Evolutionary conservation across 2,113 vertebrate genomes (phyloP).

Genomic region (Alaudala cheleensis): DNA sequence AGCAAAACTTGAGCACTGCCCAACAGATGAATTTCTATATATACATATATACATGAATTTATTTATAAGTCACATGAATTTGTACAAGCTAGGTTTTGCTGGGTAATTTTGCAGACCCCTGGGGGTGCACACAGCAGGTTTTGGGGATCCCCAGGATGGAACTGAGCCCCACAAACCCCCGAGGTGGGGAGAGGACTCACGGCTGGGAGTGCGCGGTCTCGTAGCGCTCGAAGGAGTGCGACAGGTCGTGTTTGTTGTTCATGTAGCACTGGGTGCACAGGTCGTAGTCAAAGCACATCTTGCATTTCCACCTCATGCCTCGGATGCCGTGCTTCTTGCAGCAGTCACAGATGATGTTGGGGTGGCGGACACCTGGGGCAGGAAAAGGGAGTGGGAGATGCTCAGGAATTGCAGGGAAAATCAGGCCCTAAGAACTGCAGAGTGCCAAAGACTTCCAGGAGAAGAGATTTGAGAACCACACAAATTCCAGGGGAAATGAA

Average conservation of each 20-base stretch:
- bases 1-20: not conserved
- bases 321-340: slow-evolving; percentile 97
- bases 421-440: not conserved
- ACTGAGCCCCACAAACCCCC: fast-evolving
- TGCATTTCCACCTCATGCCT: slow-evolving; percentile 98
- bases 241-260: slow-evolving; percentile 92
- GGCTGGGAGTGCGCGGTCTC: slow-evolving; percentile 94
- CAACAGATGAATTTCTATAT: too few relatives aligned
- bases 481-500: not conserved
- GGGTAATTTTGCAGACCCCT: not conserved
- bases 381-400: not conserved
- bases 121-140: not conserved
- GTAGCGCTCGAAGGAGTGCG: slow-evolving; percentile 92
- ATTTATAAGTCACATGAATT: too few relatives aligned
- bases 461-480: not conserved
- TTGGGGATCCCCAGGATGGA: fast-evolving
- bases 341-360: slow-evolving; percentile 98
- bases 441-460: not conserved
- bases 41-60: not conserved
- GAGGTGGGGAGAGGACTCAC: slow-evolving; percentile 75
- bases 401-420: not conserved
- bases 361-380: slow-evolving; percentile 89
- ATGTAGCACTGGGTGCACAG: slow-evolving; percentile 98
- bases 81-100: not conserved
- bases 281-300: slow-evolving; percentile 95